A percentile compares a stretch with the other conserved stretches of the same genome.
phyloP scores from a whole-genome alignment of 1,140 invertebrate species.

The Scaptomyza montana region DNA sequence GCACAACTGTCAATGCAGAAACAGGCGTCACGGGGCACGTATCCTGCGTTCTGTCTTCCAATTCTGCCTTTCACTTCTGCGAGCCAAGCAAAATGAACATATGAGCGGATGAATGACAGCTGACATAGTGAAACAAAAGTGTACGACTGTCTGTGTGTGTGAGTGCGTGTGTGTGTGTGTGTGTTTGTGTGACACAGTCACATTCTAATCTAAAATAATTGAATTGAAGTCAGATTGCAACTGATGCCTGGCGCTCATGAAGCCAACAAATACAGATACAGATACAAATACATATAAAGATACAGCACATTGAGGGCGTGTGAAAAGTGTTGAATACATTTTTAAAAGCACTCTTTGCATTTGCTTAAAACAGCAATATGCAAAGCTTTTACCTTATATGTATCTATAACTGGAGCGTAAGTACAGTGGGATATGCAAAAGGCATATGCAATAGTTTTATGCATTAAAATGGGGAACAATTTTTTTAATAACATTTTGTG shows the following conservation, averaged over 20 bases:
- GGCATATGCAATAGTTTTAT: too few relatives aligned
- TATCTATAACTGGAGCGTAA: too few relatives aligned
- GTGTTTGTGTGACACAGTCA: slow-evolving; percentile 72
- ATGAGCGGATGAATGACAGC: slow-evolving; percentile 80
- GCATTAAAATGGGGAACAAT: too few relatives aligned
- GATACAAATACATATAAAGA: slow-evolving; percentile 14
- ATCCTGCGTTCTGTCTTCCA: slow-evolving; percentile 55
- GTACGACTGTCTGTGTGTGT: not conserved
- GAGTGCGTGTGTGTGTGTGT: slow-evolving; percentile 42
- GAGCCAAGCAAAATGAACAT: slow-evolving; percentile 57
- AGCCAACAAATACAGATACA: slow-evolving; percentile 51
- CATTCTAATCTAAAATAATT: slow-evolving; percentile 83
- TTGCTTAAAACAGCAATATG: not conserved
- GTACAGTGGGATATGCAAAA: too few relatives aligned
- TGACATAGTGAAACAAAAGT: slow-evolving; percentile 81
- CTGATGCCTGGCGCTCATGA: slow-evolving; percentile 65
- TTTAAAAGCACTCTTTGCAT: slow-evolving; percentile 11
- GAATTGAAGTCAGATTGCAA: slow-evolving; percentile 82
- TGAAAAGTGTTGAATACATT: slow-evolving; percentile 60
- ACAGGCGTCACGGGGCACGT: slow-evolving; percentile 66
- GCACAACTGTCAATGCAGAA: slow-evolving; percentile 56
- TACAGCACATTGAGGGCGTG: slow-evolving; percentile 37
- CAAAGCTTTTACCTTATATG: too few relatives aligned
- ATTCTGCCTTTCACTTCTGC: slow-evolving; percentile 37
- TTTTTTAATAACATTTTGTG: too few relatives aligned